A percentile compares a stretch with the other conserved stretches of the same genome.
phyloP scores from a whole-genome alignment of 1,140 invertebrate genomes.

The Venustaconcha ellipsiformis region DNA sequence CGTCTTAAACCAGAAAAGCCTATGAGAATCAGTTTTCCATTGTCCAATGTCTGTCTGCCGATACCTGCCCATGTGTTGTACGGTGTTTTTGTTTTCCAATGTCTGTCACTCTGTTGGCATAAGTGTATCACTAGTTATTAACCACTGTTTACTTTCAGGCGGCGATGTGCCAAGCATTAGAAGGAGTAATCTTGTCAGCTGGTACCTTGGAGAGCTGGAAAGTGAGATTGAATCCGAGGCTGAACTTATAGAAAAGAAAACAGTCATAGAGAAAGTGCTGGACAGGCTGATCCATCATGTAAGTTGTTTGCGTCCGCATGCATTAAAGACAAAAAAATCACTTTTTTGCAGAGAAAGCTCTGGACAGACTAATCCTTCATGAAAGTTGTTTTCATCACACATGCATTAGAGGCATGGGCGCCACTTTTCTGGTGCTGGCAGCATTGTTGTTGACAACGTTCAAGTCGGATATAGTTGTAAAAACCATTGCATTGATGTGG shows the following conservation, averaged over 20 bases:
- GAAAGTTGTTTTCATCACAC: conserved; percentile 72
- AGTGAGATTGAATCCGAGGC: conserved; percentile 91
- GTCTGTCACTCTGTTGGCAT: background rate
- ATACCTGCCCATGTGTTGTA: background rate
- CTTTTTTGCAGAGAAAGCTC: conserved; percentile 83
- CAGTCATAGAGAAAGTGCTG: conserved; percentile 94
- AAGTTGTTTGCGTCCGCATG: conserved; percentile 66
- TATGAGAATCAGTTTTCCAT: no score
- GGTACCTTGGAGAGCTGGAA: conserved; percentile 94
- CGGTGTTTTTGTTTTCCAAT: no score
- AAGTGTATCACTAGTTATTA: background rate
- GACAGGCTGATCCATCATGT: conserved; percentile 92
- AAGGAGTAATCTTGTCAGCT: conserved; percentile 88
- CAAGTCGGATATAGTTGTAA: background rate
- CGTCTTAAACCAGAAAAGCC: no score
- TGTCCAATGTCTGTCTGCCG: background rate
- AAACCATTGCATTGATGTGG: no score
- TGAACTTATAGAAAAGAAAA: conserved; percentile 90
- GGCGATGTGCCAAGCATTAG: conserved; percentile 76
- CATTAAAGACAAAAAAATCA: background rate
- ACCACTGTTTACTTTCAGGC: conserved; percentile 26
- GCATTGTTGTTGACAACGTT: background rate
- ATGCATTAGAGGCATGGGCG: background rate
- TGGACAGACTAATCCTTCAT: conserved; percentile 92
- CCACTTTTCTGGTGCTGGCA: background rate